phyloP scores from a whole-genome alignment of 2,113 vertebrate genomes.

The Tachysurus fulvidraco region DNA sequence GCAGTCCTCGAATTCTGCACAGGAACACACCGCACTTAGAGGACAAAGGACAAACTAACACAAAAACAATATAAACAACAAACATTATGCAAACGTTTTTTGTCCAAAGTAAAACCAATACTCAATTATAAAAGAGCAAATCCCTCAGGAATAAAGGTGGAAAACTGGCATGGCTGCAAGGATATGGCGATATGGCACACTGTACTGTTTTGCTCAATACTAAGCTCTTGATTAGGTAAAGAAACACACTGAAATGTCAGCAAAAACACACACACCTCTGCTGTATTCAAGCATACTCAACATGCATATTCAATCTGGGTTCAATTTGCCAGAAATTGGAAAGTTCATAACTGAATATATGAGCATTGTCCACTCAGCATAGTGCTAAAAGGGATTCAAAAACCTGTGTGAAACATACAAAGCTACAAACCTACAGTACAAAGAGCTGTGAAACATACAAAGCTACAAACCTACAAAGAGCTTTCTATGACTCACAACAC shows the following conservation, averaged over 20 bases:
- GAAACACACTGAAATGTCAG: neutral
- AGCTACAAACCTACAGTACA: neutral
- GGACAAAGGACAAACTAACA: neutral
- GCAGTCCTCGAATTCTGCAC: constrained; percentile 70
- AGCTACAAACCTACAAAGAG: neutral
- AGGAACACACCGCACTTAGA: constrained; percentile 26
- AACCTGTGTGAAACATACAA: neutral
- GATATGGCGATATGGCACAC: neutral
- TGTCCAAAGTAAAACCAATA: neutral
- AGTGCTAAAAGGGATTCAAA: neutral
- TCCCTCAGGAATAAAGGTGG: neutral
- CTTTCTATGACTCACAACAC: neutral
- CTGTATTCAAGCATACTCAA: no score
- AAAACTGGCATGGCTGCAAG: neutral
- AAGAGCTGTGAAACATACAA: neutral
- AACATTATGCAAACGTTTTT: neutral
- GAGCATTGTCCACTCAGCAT: neutral
- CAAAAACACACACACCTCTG: neutral
- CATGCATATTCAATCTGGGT: no score
- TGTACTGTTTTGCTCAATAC: neutral
- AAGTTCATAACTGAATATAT: no score
- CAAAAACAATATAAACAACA: constrained; percentile 7
- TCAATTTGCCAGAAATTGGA: no score
- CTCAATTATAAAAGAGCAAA: neutral
- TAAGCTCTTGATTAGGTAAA: neutral